Evolutionary conservation across 2,113 vertebrate species (phyloP).

Genomic region (Saccopteryx leptura): DNA sequence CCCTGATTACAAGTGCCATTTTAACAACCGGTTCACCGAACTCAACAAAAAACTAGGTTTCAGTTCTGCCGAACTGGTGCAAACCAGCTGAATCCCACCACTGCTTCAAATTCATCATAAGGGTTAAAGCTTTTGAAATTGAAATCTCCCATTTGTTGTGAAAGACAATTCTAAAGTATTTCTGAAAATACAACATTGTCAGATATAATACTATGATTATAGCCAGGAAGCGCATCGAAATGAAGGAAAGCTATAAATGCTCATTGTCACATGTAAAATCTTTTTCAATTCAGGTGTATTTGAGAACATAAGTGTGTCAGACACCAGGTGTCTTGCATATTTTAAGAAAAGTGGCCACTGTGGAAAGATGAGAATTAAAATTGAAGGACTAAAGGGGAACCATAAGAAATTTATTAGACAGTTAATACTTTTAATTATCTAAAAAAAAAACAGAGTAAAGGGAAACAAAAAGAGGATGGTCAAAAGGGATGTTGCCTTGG

Average conservation of each 20-base stretch:
- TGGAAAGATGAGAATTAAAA: slow-evolving; percentile 15
- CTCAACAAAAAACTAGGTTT: no score
- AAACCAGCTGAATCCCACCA: no score
- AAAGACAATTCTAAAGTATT: slow-evolving; percentile 25
- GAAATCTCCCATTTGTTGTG: neutral
- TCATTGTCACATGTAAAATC: neutral
- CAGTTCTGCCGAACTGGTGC: no score
- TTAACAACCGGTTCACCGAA: no score
- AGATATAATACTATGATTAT: neutral
- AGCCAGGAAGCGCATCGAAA: neutral
- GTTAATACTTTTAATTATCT: slow-evolving; percentile 30
- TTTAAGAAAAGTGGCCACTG: neutral
- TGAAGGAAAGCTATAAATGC: neutral
- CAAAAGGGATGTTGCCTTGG: neutral
- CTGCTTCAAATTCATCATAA: neutral
- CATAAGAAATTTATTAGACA: neutral
- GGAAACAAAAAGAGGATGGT: neutral
- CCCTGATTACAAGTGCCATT: no score
- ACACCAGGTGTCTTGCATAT: neutral
- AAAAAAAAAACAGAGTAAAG: neutral
- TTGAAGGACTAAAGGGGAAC: neutral
- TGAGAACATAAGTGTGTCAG: neutral
- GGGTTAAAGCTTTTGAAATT: neutral
- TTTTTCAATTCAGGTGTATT: neutral
- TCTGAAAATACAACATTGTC: neutral